Base-by-base conservation (phyloP, 2,113 vertebrate genomes). In the Scomber japonicus region DNA sequence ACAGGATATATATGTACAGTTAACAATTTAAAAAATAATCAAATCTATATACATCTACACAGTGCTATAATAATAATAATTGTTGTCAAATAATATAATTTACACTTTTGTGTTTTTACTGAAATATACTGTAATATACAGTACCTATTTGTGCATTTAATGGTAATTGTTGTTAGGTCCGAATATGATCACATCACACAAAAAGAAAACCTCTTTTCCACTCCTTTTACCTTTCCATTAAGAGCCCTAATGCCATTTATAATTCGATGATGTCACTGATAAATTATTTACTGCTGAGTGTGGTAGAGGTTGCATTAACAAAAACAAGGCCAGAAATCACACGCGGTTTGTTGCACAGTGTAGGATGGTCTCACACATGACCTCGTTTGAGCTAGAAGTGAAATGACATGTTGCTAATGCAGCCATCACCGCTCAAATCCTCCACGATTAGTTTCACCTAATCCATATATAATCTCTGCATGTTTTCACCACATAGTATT, bases 341-440 rank as follows among this genome's bases (percentile, higher is more conserved):
- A 55, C 24, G 49, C 45, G 14, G 67, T 80, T 45, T 70, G 68
- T 2, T 48, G 63, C 71, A 24, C 62, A 55, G 19, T 50, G n/a
- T 21, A 27, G n/a, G 74, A 72, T 51, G 16, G 40, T 44, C 55
- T 62, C 51, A 44, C 85, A 68, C 71, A 86, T 91, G 91, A 91
- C 91, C 92, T 88, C 62, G 55, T 92, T 92, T 88, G 56, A 77
- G 67, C 81, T 27, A 16, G 24, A 85, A 89, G 84, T 90, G 86
- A 90, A 91, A 85, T 75, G 81, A 84, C 81, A 90, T 84, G 93
- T 84, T 71, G 75, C 84, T 91, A 93, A 91, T 86, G 86, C 92
- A 90, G 67, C 88, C 85, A 80, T 89, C 80, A 79, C 56, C 45
- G 61, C 80, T 83, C 76, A 88, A 92, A 92, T 88, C 89, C 90